Base-by-base conservation (phyloP, 2,113 vertebrate genomes). In the Mirounga angustirostris region DNA sequence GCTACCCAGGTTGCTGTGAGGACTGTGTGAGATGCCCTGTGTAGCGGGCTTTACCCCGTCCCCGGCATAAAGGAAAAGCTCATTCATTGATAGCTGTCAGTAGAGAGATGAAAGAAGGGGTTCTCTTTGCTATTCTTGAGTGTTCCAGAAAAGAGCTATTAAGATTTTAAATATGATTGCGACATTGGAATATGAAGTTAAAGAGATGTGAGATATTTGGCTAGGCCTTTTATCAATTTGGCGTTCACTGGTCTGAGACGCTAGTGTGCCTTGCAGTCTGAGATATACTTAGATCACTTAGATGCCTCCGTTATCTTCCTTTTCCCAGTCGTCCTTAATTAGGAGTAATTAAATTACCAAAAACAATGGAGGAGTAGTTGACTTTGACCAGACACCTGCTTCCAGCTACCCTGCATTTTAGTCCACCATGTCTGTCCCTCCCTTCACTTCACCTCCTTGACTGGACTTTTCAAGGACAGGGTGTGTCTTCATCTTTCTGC, bases 1-100 rank as follows among this genome's bases (percentile, higher is more conserved):
- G 3, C 26, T 12, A 19, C 26, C 21, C 22, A 11, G 3, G 15
- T 16, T 52, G 14, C 78, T 59, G 3, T 61, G 76, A 85, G 79
- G n/a, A 82, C 26, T 5, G 5, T 19, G 13, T 4, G 93, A 63
- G 43, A 63, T 2, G 6, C 65, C 40, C 1, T 1, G 22, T 30
- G 30, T 10, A 1, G 28, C 0, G 0, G 36, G 59, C 59, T n/a
- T 46, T 50, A 5, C 40, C 21, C 24, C 13, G 8, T 14, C 59
- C 28, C 2, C 2, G 40, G 21, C 36, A 0, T 63, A 30, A 50
- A 71, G 28, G 24, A 71, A 54, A 40, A 65, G 33, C 21, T 78
- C 22, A 0, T 18, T 81, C 52, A 21, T 5, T 69, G 28, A 15
- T 4, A 73, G 63, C 78, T 61, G 12, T 56, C 30, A 1, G 67